Evolutionary conservation across 2,888 invertebrate genomes (phyloP).

Genomic region (Rhopalosiphum nymphaeae): DNA sequence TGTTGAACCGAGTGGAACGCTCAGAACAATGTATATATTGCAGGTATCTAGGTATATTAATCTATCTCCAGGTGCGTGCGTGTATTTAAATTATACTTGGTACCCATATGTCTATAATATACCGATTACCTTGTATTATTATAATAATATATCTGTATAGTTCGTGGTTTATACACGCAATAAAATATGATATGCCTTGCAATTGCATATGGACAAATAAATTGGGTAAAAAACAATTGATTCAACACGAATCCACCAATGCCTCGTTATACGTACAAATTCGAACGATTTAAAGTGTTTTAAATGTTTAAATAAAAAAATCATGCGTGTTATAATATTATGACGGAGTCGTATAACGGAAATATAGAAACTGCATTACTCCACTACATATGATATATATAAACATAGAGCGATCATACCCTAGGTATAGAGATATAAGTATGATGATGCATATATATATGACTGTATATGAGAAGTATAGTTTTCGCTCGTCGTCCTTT

Average conservation of each 20-base stretch:
- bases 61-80: conserved; percentile 15
- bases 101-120: neutral
- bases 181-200: neutral
- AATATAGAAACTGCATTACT: neutral
- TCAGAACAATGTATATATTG: conserved; percentile 25
- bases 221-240: neutral
- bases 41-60: neutral
- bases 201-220: neutral
- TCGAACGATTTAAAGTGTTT: neutral
- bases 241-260: neutral
- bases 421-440: neutral
- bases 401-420: neutral
- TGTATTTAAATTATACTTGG: neutral
- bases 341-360: neutral
- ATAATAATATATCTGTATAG: neutral
- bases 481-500: neutral
- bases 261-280: neutral
- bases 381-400: neutral
- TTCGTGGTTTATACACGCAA: neutral
- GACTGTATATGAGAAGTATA: no score
- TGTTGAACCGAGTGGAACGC: conserved; percentile 36
- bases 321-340: neutral
- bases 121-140: neutral
- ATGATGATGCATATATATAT: no score
- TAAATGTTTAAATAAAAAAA: neutral